Percentiles rank a stretch among this genome's conserved stretches.
Evolutionary conservation across 2,113 vertebrate species (phyloP).

Genomic region (Arothron firmamentum): DNA sequence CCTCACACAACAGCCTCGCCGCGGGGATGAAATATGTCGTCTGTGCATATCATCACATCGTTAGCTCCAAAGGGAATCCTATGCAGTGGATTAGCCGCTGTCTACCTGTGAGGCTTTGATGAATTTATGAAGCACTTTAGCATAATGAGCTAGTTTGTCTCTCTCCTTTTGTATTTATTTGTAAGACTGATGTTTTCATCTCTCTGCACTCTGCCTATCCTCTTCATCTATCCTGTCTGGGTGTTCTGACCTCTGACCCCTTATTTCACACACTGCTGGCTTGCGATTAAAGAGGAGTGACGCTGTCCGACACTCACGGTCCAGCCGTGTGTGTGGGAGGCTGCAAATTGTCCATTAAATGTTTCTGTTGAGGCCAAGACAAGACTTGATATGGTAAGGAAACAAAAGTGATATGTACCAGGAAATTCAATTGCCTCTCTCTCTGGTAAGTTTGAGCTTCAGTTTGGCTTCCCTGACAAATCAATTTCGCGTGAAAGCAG

Average conservation of each 20-base stretch:
- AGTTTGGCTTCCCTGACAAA: conserved; percentile 65
- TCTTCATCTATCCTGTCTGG: conserved; percentile 24
- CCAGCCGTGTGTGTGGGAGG: conserved; percentile 68
- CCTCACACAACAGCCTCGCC: conserved; percentile 51
- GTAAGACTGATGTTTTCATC: conserved; percentile 35
- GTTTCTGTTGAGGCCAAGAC: conserved; percentile 74
- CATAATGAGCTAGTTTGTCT: conserved; percentile 58
- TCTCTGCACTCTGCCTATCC: conserved; percentile 17
- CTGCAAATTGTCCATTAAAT: conserved; percentile 77
- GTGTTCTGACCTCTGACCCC: conserved; percentile 46
- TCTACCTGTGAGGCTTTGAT: conserved; percentile 60
- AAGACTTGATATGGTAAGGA: conserved; percentile 80
- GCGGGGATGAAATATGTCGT: conserved; percentile 60
- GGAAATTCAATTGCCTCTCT: conserved; percentile 80
- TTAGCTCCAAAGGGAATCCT: conserved; percentile 64
- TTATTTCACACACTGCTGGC: conserved; percentile 42
- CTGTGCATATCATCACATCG: conserved; percentile 69
- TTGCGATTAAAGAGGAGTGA: conserved; percentile 43
- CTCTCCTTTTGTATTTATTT: conserved; percentile 61
- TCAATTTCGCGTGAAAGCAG: conserved; percentile 70
- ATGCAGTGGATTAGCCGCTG: conserved; percentile 56
- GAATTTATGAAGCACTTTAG: conserved; percentile 68
- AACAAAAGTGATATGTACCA: conserved; percentile 79
- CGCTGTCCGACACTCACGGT: conserved; percentile 30
- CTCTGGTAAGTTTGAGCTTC: conserved; percentile 69